Base-by-base conservation (phyloP, 2,888 invertebrate species). In the Herminia tarsipennalis region DNA sequence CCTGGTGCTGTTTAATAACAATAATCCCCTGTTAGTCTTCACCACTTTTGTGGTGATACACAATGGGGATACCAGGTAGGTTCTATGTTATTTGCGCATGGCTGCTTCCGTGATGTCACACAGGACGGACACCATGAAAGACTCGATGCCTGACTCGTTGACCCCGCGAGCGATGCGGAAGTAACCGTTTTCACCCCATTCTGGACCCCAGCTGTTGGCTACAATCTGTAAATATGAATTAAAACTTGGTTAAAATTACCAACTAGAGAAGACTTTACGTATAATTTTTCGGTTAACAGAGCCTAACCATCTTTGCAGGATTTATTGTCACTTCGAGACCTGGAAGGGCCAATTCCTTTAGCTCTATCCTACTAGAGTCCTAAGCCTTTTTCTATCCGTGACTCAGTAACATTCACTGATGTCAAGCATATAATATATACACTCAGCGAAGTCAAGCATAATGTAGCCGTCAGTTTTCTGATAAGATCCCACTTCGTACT, bases 101-200 rank as follows among this genome's bases (percentile, higher is more conserved):
- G 75, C 81, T 1, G 88, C 86, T 47, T 82, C 82, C 1, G 79
- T 81, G 54, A 93, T 92, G 66, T 93, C 92, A 36, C 94, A 94
- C 94, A 96, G 95, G 5, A 95, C 95, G 5, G 95, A 96, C 33
- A 98, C 90, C 2, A 98, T 96, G 82, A 96, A 98, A 1, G 95
- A 94, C 78, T 99, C 98, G 73, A 99, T 98, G 60, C 95, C 95
- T 71, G 97, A 96, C 77, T 98, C 98, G 87, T 98, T 96, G 39
- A 77, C 83, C 27, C 98, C 98, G 44, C 96, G 94, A 3, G 93
- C 83, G 67, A 99, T 98, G 48, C 95, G 94, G 94, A 99, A 98
- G 77, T 94, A 96, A 0, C 99, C 99, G 53, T 94, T 91, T 78
- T 98, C 98, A 5, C 98, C 99, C 98, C 98, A 99, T 61, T 94